Evolutionary conservation across 2,113 vertebrate genomes (phyloP).

Genomic region (Lagenorhynchus albirostris): DNA sequence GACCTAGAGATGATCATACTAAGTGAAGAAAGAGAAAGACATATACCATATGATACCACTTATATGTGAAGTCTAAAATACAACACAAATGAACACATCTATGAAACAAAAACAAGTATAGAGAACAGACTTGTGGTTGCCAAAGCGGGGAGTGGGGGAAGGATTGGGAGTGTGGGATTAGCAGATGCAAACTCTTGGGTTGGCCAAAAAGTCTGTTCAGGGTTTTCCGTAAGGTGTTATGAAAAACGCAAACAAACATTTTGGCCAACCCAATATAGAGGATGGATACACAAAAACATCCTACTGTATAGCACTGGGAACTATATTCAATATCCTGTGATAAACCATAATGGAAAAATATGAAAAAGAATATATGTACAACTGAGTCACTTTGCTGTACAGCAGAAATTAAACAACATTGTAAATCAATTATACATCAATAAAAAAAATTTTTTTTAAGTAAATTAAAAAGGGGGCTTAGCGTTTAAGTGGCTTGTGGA

Average conservation of each 20-base stretch:
- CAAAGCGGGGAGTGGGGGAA: neutral
- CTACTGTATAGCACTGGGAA: neutral
- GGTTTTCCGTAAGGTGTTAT: too few species aligned
- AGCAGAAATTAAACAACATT: neutral
- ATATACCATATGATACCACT: neutral
- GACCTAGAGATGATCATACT: neutral
- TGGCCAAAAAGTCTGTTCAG: too few species aligned
- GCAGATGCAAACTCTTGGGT: neutral
- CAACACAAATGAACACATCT: neutral
- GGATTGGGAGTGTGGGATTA: neutral
- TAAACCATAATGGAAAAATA: neutral
- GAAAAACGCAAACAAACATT: too few species aligned
- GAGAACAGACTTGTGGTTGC: neutral
- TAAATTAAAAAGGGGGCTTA: neutral
- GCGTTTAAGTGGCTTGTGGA: neutral
- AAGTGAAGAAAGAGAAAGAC: neutral
- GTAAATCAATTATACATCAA: neutral
- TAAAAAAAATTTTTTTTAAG: neutral
- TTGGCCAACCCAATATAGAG: neutral
- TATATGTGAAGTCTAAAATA: neutral
- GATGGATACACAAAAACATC: neutral
- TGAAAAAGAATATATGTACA: neutral
- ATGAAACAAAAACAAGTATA: neutral
- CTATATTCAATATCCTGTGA: neutral
- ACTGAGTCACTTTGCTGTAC: neutral